Conservation (phyloP, 2,888 invertebrate genomes). For the Orchestes rusci region DNA sequence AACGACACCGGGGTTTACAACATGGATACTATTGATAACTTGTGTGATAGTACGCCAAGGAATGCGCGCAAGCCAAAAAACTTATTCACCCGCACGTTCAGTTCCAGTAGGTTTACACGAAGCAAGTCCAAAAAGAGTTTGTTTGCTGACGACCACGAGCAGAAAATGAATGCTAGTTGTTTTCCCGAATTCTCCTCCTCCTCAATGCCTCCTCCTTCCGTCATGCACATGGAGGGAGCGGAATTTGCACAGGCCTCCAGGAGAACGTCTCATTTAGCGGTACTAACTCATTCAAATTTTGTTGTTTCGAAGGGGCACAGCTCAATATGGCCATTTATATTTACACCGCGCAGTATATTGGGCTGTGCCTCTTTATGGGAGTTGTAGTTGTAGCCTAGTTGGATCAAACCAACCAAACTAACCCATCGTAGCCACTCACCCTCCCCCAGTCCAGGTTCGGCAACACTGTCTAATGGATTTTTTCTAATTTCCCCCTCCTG, state of each 20-base stretch:
- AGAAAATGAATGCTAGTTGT: constrained; percentile 38
- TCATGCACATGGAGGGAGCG: constrained; percentile 29
- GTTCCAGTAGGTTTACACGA: constrained; percentile 38
- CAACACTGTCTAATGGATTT: too few species aligned
- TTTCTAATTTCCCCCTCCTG: constrained; percentile 29
- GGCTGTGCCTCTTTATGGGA: too few species aligned
- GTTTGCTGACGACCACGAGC: constrained; percentile 30
- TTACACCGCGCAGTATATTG: background rate
- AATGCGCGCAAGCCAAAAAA: constrained; percentile 34
- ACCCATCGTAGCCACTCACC: too few species aligned
- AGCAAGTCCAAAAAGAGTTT: constrained; percentile 32
- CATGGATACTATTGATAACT: constrained; percentile 38
- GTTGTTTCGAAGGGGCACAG: constrained; percentile 13
- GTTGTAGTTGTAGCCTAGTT: too few species aligned
- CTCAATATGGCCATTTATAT: background rate
- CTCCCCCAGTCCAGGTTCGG: too few species aligned
- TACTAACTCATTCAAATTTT: constrained; percentile 42
- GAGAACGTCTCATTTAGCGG: constrained; percentile 39
- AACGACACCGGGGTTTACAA: constrained; percentile 40
- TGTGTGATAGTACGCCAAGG: constrained; percentile 30
- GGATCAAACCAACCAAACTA: too few species aligned
- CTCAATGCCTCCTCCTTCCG: constrained; percentile 24
- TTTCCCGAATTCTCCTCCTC: constrained; percentile 40
- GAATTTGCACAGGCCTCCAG: constrained; percentile 32
- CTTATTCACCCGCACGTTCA: constrained; percentile 40